Evolutionary conservation across 1,140 invertebrate genomes (phyloP).

Genomic region (Olivierus martensii): DNA sequence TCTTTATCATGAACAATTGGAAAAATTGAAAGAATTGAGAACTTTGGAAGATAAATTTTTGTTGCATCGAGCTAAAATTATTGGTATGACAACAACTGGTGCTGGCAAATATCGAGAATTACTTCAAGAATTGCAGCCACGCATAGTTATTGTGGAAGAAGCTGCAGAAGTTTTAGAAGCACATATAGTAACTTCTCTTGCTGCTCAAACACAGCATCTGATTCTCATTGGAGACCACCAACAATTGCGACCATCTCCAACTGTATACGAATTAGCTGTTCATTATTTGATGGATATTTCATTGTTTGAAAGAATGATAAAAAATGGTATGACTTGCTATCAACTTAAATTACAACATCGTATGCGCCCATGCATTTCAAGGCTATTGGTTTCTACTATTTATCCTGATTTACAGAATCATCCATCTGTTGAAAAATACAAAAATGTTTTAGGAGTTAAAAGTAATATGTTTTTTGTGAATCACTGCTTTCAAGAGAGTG

Average conservation of each 20-base stretch:
- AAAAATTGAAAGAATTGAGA: background rate
- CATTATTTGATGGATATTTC: conserved; percentile 31
- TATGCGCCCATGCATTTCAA: conserved; percentile 17
- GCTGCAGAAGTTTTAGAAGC: conserved; percentile 69
- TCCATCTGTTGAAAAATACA: conserved; percentile 2
- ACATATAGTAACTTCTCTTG: conserved; percentile 55
- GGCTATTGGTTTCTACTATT: conserved; percentile 14
- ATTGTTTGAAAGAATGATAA: conserved; percentile 22
- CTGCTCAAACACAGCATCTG: conserved; percentile 55
- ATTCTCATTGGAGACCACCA: conserved; percentile 59
- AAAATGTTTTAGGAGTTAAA: conserved; percentile 3
- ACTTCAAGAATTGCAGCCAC: conserved; percentile 41
- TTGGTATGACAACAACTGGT: conserved; percentile 64
- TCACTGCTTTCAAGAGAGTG: conserved; percentile 6
- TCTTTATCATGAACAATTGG: background rate
- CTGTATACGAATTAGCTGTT: conserved; percentile 26
- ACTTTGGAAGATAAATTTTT: conserved; percentile 1
- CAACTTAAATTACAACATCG: conserved; percentile 15
- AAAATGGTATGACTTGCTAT: conserved; percentile 13
- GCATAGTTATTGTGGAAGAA: conserved; percentile 62
- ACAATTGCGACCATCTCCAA: conserved; percentile 34
- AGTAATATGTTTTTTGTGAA: conserved; percentile 14
- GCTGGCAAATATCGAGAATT: conserved; percentile 50
- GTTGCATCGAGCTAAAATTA: conserved; percentile 23
- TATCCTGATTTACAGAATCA: conserved; percentile 16